A percentile compares a stretch with the other conserved stretches of the same genome.
Conservation (phyloP, 2,113 vertebrate species). For the Lontra canadensis region DNA sequence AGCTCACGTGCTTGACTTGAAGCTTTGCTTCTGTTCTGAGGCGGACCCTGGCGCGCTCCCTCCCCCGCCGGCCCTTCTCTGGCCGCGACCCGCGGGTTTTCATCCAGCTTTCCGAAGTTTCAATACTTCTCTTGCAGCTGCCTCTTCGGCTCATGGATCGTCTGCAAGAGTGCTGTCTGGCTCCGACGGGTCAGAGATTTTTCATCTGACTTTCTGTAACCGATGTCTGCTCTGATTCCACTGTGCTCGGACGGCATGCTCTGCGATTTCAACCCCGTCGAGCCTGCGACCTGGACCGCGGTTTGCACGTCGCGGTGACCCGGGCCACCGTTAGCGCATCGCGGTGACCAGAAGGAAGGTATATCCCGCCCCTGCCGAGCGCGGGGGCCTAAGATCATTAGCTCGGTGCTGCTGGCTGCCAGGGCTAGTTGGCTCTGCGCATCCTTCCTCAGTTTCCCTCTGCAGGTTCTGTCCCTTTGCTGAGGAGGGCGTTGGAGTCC, state of each 20-base stretch:
- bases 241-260: not conserved
- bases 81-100: fast-evolving
- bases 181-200: not conserved
- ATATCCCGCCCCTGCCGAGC: fast-evolving
- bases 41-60: not conserved
- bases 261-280: not conserved
- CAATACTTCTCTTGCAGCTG: not conserved
- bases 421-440: fast-evolving
- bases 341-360: not conserved
- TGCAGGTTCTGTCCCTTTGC: fast-evolving
- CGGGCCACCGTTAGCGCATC: not conserved
- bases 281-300: no score
- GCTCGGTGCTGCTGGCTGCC: fast-evolving
- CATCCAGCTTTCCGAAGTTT: not conserved
- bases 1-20: fast-evolving
- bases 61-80: fast-evolving
- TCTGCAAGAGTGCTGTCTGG: no score
- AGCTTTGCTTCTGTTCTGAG: not conserved
- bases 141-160: not conserved
- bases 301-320: no score
- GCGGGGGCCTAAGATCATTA: fast-evolving
- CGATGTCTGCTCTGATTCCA: not conserved
- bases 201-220: not conserved
- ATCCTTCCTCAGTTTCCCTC: not conserved
- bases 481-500: not conserved